Evolutionary conservation across 2,888 invertebrate species (phyloP).

Genomic region (Eubasilissa splendida): DNA sequence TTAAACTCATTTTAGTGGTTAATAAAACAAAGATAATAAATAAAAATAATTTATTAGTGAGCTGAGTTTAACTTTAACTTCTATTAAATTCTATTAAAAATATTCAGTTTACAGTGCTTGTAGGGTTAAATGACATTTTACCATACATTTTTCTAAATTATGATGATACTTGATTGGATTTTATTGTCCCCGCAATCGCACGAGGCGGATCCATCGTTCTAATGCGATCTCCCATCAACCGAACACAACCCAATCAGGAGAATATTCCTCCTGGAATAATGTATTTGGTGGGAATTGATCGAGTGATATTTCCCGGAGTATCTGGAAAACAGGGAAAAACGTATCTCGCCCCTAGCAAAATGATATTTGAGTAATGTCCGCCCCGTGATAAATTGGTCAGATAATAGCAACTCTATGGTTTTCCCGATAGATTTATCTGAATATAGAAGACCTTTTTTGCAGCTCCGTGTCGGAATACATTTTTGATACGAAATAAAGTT

Average conservation of each 20-base stretch:
- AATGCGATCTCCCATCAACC: constrained; percentile 17
- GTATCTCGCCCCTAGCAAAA: background rate
- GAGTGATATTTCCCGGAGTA: constrained; percentile 1
- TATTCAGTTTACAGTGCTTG: no score
- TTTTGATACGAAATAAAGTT: no score
- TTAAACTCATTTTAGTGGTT: no score
- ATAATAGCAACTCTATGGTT: constrained; percentile 7
- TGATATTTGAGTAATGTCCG: background rate
- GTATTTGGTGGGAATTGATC: background rate
- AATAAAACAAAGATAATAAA: no score
- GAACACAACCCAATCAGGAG: constrained; percentile 14
- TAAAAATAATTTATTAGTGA: no score
- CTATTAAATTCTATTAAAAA: no score
- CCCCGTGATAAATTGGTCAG: background rate
- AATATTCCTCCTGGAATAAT: background rate
- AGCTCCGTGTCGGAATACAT: no score
- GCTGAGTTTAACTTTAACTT: no score
- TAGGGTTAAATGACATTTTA: no score
- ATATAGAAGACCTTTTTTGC: no score
- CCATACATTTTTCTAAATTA: background rate
- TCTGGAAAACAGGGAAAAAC: background rate
- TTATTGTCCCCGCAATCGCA: background rate
- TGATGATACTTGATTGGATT: background rate
- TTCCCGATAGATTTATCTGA: no score
- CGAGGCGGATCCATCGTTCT: constrained; percentile 5